These are phyloP conservation scores for Drosophila tani DNA, from an alignment of 1,140 invertebrate genomes.

Conservation along the genomic window DNA sequence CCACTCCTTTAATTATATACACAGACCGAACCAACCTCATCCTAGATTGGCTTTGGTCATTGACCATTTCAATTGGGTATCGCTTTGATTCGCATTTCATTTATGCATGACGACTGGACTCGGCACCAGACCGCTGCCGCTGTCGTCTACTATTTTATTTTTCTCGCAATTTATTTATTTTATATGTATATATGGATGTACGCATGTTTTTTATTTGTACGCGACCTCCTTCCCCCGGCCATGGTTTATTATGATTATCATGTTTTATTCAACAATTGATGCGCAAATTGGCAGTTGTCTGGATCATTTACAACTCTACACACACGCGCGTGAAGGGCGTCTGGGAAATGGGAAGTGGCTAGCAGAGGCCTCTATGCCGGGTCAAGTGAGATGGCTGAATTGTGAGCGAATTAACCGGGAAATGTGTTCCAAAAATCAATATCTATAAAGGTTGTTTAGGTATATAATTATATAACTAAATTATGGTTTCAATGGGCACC, in stretches of 20 bases:
- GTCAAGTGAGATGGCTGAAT: conserved; percentile 21
- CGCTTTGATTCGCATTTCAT: conserved; percentile 82
- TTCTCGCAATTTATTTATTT: conserved; percentile 56
- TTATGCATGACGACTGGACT: conserved; percentile 64
- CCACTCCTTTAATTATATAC: conserved; percentile 20
- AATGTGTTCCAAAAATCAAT: conserved; percentile 31
- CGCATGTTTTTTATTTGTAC: conserved; percentile 34
- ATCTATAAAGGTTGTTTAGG: neutral
- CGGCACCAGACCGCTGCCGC: conserved; percentile 24
- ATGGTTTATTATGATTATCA: conserved; percentile 81
- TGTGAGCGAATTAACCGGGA: neutral
- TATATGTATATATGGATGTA: conserved; percentile 40
- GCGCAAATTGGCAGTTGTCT: conserved; percentile 82
- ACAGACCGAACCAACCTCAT: conserved; percentile 41
- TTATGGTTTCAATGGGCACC: too few relatives aligned
- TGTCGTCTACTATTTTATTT: conserved; percentile 73
- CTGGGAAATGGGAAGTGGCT: conserved; percentile 1
- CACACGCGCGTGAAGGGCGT: conserved; percentile 57
- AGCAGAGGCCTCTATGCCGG: conserved; percentile 25
- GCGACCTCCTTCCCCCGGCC: neutral
- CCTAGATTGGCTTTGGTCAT: conserved; percentile 57
- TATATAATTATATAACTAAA: too few relatives aligned
- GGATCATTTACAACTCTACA: conserved; percentile 82
- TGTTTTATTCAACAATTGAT: conserved; percentile 84
- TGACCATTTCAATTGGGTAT: conserved; percentile 75